Evolutionary conservation across 2,888 invertebrate species (phyloP), one percentile per base, ranked within the genome.

Genomic region (Diadromus collaris): DNA sequence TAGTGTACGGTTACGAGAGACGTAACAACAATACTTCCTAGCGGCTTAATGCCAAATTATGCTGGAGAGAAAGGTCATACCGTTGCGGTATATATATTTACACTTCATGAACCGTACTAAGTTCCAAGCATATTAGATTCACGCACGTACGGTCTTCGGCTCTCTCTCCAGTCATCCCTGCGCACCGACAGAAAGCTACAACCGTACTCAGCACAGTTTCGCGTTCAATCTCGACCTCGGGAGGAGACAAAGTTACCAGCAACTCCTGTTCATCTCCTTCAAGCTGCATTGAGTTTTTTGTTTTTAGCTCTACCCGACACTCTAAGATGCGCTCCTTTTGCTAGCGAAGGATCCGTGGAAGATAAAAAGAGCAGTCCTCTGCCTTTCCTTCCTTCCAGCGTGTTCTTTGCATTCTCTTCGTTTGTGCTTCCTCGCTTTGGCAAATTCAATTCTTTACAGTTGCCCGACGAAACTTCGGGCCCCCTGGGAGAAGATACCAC

Each of bases 371-470:
- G 68, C 38, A 19, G 38, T 16, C 58, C 41, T 7, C 4, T 2
- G 9, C 54, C 24, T 61, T 44, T 63, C n/a, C n/a, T n/a, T 19
- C 32, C 4, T 21, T 46, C 32, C 54, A 64, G 56, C 9, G 16
- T 64, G 34, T 41, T 60, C 41, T 27, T 63, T 69, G 27, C 4
- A 10, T 48, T 41, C 38, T 27, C 29, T 27, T 13, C 13, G 34
- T 29, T 21, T 13, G 46, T 13, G 38, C 56, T 27, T 56, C 16
- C 29, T 24, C 29, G 16, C 27, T 27, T 56, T 27, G 32, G 76
- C 68, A 81, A 82, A 84, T 77, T 79, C 80, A 81, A 86, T 85
- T 84, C 76, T 81, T 29, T n/a, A 27, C 27, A 27, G 29, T 16
- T 38, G 9, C 54, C 58, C 61, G 71, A 75, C 69, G 75, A 71